Evolutionary conservation across 2,888 invertebrate genomes (phyloP).

Genomic region (Scaptodrosophila latifasciaeformis): DNA sequence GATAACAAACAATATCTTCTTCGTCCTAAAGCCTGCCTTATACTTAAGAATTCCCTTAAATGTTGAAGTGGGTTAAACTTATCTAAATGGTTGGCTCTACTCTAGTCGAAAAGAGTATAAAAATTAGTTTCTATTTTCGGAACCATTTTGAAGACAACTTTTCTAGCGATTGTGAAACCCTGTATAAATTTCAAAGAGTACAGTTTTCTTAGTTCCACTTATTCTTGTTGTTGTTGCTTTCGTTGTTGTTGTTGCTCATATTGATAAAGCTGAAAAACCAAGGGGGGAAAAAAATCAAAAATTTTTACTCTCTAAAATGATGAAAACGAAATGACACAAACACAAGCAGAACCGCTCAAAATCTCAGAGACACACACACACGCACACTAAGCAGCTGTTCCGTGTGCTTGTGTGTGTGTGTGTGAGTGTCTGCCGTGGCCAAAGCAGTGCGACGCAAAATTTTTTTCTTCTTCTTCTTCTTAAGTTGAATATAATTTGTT

Average conservation of each 20-base stretch:
- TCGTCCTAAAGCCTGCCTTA: too few relatives aligned
- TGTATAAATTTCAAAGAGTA: slow-evolving; percentile 24
- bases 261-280: slow-evolving; percentile 43
- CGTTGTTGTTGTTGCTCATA: slow-evolving; percentile 15
- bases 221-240: slow-evolving; percentile 13
- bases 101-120: too few relatives aligned
- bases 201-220: background rate
- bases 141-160: too few relatives aligned
- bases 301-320: slow-evolving; percentile 35
- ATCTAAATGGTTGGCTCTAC: too few relatives aligned
- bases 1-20: too few relatives aligned
- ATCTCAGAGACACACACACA: slow-evolving; percentile 14
- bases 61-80: too few relatives aligned
- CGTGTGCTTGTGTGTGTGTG: too few relatives aligned
- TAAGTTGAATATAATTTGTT: slow-evolving; percentile 62
- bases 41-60: too few relatives aligned
- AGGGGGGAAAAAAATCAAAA: too few relatives aligned
- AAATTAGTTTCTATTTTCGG: too few relatives aligned
- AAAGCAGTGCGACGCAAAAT: slow-evolving; percentile 1
- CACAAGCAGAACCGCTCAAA: background rate
- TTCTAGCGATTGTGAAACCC: too few relatives aligned
- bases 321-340: slow-evolving; percentile 48
- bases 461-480: slow-evolving; percentile 19
- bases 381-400: slow-evolving; percentile 32
- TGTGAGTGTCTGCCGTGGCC: background rate